Evolutionary conservation across 1,140 invertebrate genomes (phyloP), one percentile per base, ranked within the genome.

Genomic region (Meloidogyne chitwoodi): DNA sequence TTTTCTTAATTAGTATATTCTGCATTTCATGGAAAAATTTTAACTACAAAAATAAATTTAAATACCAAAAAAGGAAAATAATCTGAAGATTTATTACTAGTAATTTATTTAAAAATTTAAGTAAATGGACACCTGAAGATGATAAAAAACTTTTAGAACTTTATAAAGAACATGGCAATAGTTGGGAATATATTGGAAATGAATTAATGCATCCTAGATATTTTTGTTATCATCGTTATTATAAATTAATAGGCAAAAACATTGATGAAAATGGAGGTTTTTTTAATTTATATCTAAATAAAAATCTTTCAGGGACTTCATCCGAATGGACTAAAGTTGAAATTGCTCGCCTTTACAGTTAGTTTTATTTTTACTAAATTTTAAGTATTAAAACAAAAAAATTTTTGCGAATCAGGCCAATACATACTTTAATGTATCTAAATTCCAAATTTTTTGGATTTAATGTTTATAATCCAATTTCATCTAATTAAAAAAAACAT

Each of bases 111-210:
- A n/a, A n/a, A n/a, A 56, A 24, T 68, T 68, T 34, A 61, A 73
- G 48, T 61, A 65, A 65, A 38, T 73, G 71, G 71, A 73, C 48
- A 26, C 11, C 56, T 34, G 71, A 34, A 11, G 71, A 73, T 27
- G 71, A 73, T 31, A 64, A 1, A n/a, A 61, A 64, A 63, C n/a
- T 73, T 34, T 31, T 73, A 61, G 71, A 73, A 34, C 71, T 73
- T 61, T 56, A 34, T 64, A 73, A 63, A 29, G 22, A 26, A 24
- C 24, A 31, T 24, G 71, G 71, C 3, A 10, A 41, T 34, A 29
- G 56, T 34, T 73, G 71, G 71, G 71, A 73, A 31, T 73, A 63
- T 38, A 73, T 73, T 64, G 71, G 71, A n/a, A 73, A 73, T 64
- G 71, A 73, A 22, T 22, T 73, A 34, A 41, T 73, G 27, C 71